Evolutionary conservation across 2,888 invertebrate species (phyloP), one percentile per base, ranked within the genome.

Genomic region (Mellilla xanthometata): DNA sequence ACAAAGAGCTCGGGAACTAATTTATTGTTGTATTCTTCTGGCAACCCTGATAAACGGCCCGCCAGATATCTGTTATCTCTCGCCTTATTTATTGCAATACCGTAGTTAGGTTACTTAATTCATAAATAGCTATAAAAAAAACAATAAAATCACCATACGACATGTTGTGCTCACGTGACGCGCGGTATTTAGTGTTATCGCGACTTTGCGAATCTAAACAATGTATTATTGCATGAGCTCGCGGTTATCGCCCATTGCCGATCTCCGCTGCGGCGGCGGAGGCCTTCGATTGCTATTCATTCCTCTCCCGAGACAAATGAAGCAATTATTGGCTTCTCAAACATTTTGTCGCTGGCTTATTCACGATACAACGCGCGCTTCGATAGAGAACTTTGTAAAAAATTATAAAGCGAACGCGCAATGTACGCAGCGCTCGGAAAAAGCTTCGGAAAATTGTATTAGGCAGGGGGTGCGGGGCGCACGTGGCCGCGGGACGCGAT

Each of bases 401-500:
- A 15, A n/a, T 11, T 4, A 23, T 35, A 28, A 26, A 26, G 10
- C 39, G 39, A 52, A 33, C 30, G 39, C 8, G 59, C 62, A 39
- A 62, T 73, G 79, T 55, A 69, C 10, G 39, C 23, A 23, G 34
- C 19, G 46, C 41, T 47, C 46, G 46, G 43, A 34, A 52, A 59
- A 70, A 61, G 41, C 50, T 50, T 60, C 63, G 59, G 52, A 48
- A 63, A 64, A 65, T 56, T 56, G 58, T 62, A 56, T 60, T 54
- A 56, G 62, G 53, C 52, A 61, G 49, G 64, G 65, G 67, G 68
- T 74, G 67, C 71, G 40, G 47, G 51, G 49, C 70, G 77, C 84
- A 86, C 85, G 85, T 86, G 85, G 80, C 74, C 52, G 58, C 53
- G 54, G 54, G 59, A 53, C 59, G 12, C 67, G 81, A 81, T 86